Percentiles rank a stretch among this genome's conserved stretches.
Conservation (phyloP, 2,888 invertebrate species). For the Empis livida region DNA sequence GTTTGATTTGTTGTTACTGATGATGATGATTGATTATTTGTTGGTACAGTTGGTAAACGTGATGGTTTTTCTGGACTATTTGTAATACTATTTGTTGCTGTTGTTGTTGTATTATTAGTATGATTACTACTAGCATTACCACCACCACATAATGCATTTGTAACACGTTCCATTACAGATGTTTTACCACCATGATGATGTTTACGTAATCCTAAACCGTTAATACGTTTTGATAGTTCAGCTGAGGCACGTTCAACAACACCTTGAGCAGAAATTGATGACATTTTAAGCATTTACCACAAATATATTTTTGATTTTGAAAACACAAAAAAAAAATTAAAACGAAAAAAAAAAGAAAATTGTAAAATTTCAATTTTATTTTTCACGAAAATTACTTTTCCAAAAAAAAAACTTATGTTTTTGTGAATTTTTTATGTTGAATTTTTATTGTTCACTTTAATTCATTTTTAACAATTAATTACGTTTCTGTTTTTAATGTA, state of each 20-base stretch:
- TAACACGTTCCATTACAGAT: constrained; percentile 77
- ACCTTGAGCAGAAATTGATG: constrained; percentile 76
- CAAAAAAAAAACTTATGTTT: too few relatives aligned
- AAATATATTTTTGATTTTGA: too few relatives aligned
- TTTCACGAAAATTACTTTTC: too few relatives aligned
- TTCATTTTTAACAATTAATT: too few relatives aligned
- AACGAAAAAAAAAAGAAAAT: too few relatives aligned
- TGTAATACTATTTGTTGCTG: constrained; percentile 9
- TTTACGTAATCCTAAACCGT: constrained; percentile 58
- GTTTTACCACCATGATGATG: constrained; percentile 43
- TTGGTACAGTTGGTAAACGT: neutral
- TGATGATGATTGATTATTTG: too few relatives aligned
- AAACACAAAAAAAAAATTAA: too few relatives aligned
- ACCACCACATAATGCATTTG: constrained; percentile 73
- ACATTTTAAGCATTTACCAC: constrained; percentile 39
- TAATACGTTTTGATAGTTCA: constrained; percentile 78
- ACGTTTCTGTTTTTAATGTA: too few relatives aligned
- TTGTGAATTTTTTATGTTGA: too few relatives aligned
- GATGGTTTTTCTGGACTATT: neutral
- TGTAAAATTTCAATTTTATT: too few relatives aligned
- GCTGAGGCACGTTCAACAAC: constrained; percentile 86
- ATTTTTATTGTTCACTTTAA: too few relatives aligned
- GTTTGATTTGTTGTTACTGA: neutral
- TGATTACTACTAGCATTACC: constrained; percentile 28
- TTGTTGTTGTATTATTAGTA: constrained; percentile 15